phyloP scores from a whole-genome alignment of 2,113 vertebrate species.

The Castor canadensis region DNA sequence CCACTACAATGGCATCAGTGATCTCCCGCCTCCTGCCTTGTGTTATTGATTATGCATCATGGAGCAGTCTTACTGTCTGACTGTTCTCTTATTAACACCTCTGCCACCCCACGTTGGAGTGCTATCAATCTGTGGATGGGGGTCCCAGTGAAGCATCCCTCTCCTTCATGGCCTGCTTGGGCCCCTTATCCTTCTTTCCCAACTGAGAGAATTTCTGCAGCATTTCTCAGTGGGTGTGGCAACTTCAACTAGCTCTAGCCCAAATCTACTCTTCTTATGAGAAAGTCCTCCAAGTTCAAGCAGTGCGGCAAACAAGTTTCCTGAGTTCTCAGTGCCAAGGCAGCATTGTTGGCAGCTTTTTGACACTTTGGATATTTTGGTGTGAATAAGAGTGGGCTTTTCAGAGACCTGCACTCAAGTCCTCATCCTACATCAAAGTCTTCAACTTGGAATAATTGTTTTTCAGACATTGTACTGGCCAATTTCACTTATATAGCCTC shows the following conservation, averaged over 20 bases:
- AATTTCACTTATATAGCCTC: neutral
- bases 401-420: neutral
- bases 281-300: neutral
- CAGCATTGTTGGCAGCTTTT: neutral
- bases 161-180: neutral
- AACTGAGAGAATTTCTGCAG: neutral
- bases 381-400: neutral
- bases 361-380: neutral
- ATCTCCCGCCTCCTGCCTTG: neutral
- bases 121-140: neutral
- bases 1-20: too few relatives aligned
- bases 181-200: neutral
- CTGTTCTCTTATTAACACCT: neutral
- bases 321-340: neutral
- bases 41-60: fast-evolving
- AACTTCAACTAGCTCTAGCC: neutral
- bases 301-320: neutral
- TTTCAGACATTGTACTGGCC: neutral
- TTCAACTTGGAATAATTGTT: neutral
- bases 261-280: neutral
- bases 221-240: neutral
- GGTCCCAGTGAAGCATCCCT: fast-evolving
- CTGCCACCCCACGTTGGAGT: neutral
- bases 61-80: neutral
- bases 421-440: neutral